These are phyloP conservation scores for Capromys pilorides DNA, from an alignment of 2,797 vertebrate species.

Conservation along the genomic window DNA sequence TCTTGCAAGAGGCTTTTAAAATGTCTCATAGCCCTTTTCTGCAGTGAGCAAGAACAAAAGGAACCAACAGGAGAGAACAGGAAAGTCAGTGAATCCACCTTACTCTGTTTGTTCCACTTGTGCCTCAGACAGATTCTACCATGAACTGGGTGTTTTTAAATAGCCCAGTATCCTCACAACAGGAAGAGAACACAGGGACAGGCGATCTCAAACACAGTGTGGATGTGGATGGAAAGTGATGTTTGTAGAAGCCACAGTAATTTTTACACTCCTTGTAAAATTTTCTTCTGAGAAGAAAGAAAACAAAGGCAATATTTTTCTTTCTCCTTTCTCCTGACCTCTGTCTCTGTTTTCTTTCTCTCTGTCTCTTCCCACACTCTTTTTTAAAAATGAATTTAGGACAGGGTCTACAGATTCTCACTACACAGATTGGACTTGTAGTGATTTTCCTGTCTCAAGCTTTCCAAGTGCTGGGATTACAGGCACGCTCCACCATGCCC, in stretches of 20 bases:
- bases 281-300: constrained; percentile 33
- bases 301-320: constrained; percentile 14
- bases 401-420: no score
- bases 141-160: constrained; percentile 52
- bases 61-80: neutral
- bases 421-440: no score
- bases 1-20: neutral
- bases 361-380: neutral
- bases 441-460: no score
- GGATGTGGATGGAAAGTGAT: neutral
- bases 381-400: no score
- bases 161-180: constrained; percentile 20
- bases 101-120: constrained; percentile 51
- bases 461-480: no score
- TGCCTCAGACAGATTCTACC: constrained; percentile 20
- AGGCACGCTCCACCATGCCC: no score
- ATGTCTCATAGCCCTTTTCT: neutral
- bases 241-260: constrained; percentile 9
- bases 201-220: constrained; percentile 31
- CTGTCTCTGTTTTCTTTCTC: neutral
- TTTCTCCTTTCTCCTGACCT: neutral
- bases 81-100: constrained; percentile 20
- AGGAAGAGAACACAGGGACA: constrained; percentile 6
- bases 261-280: neutral
- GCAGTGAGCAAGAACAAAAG: constrained; percentile 19